Evolutionary conservation across 2,888 invertebrate genomes (phyloP).

Genomic region (Synergus umbraculus): DNA sequence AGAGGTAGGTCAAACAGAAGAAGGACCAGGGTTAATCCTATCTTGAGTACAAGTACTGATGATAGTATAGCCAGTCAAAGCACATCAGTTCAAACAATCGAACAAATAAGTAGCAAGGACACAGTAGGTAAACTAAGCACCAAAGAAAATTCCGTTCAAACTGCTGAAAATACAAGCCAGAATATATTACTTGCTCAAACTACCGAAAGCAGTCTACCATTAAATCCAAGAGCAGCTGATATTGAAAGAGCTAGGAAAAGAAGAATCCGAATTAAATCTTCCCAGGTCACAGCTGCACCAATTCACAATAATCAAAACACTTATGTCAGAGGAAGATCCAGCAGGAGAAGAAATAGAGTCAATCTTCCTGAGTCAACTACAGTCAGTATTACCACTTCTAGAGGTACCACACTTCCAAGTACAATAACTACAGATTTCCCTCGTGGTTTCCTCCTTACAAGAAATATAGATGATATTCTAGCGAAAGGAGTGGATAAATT

Average conservation of each 20-base stretch:
- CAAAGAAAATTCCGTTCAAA: neutral
- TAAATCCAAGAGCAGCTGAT: conserved; percentile 19
- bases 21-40: conserved; percentile 43
- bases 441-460: conserved; percentile 60
- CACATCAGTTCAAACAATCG: conserved; percentile 1
- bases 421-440: conserved; percentile 15
- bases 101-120: conserved; percentile 4
- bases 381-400: conserved; percentile 4
- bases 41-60: conserved; percentile 7
- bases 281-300: neutral
- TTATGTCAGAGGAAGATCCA: neutral
- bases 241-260: conserved; percentile 15
- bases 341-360: conserved; percentile 39
- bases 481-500: neutral
- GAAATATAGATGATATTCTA: conserved; percentile 45
- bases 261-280: neutral
- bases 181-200: neutral
- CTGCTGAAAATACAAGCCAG: neutral
- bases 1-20: conserved; percentile 42
- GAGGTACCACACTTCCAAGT: neutral
- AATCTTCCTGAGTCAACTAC: neutral
- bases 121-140: neutral
- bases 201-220: neutral
- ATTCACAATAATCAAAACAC: neutral
- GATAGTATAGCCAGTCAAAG: conserved; percentile 9